Base-by-base conservation (phyloP, 2,797 vertebrate genomes). In the Hipposideros larvatus region DNA sequence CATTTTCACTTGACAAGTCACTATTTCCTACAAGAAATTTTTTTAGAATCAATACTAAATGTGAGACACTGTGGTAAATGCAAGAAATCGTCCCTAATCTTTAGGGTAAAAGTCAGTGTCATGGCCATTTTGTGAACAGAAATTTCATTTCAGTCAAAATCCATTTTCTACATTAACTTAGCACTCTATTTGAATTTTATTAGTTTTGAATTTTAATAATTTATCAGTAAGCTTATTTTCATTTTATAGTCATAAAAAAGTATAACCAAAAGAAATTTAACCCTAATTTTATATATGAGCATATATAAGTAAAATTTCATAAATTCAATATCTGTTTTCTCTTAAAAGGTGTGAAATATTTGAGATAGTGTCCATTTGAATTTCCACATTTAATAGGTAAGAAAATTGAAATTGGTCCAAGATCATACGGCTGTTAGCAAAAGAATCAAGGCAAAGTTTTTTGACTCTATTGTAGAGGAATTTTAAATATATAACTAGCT, bases 191-290 rank as follows among this genome's bases (percentile, higher is more conserved):
- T 84, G 59, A 87, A 51, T 80, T 77, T 21, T 77, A 75, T 55
- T 70, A 57, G 11, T 63, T 83, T 74, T 28, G 4, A 70, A 55
- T 57, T 89, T 91, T 88, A 92, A 66, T n/a, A 57, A 82, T 65
- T 7, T 63, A 70, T 85, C 21, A 48, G 15, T 63, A 96, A 59
- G 4, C 3, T 34, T 26, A 28, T 79, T 95, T 93, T 94, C 1
- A 77, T n/a, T 90, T 83, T 92, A 80, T 22, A 80, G 18, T 43
- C 21, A 78, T 84, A 53, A 92, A 96, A 90, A 55, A 51, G 10
- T 77, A 28, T 11, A 82, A 41, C 31, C 22, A 51, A 84, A 80
- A 77, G 11, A 90, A 95, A 65, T 77, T 3, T 51, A 34, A 19
- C 4, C 11, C 2, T 57, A 16, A 65, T 89, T 93, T 93, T 70